A percentile compares a stretch with the other conserved stretches of the same genome.
Evolutionary conservation across 2,797 vertebrate species (phyloP).

Genomic region (Streptopelia turtur): DNA sequence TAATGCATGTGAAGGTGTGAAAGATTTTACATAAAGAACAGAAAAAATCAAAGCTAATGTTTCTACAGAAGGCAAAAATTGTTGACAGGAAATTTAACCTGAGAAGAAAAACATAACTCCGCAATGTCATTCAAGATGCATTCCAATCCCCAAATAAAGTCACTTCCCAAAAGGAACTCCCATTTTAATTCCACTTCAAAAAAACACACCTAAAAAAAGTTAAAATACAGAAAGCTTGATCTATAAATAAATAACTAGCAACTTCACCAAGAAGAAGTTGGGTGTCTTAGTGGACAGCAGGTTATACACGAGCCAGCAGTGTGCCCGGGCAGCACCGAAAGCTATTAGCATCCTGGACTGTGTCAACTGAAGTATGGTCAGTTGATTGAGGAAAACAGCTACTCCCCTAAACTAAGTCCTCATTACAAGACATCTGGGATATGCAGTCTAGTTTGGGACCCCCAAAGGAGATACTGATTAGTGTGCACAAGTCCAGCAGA

Average conservation of each 20-base stretch:
- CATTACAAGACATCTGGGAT: background rate
- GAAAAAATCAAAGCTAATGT: background rate
- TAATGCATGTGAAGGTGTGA: background rate
- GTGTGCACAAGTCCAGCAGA: background rate
- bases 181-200: background rate
- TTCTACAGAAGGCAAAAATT: background rate
- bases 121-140: background rate
- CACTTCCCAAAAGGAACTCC: background rate
- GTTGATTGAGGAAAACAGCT: background rate
- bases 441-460: no score
- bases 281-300: background rate
- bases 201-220: background rate
- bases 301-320: background rate
- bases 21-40: background rate
- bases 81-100: background rate
- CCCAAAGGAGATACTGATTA: background rate
- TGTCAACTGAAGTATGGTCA: background rate
- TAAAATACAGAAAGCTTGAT: background rate
- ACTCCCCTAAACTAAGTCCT: background rate
- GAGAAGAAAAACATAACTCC: background rate
- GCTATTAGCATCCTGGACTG: background rate
- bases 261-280: background rate
- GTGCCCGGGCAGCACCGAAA: background rate
- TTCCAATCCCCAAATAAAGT: background rate
- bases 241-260: background rate